These are phyloP conservation scores for Trissonchulus latispiculum DNA, from an alignment of 2,888 invertebrate species.

Conservation along the genomic window DNA sequence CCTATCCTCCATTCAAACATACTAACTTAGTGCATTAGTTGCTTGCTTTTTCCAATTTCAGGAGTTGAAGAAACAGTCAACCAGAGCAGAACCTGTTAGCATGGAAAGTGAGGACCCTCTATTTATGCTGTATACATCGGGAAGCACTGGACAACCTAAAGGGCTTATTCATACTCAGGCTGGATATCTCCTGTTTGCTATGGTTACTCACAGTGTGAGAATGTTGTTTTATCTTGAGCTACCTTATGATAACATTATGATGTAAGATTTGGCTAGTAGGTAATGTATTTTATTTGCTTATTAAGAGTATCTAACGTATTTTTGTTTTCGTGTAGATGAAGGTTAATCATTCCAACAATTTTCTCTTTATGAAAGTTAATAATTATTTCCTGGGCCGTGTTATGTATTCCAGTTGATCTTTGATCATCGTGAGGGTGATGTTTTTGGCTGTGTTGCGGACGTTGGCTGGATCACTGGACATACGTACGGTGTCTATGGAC, in stretches of 20 bases:
- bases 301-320: no score
- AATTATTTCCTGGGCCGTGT: no score
- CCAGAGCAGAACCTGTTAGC: conserved; percentile 41
- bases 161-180: conserved; percentile 48
- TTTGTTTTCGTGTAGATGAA: no score
- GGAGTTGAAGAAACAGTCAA: conserved; percentile 36
- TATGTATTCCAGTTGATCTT: conserved; percentile 48
- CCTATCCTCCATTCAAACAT: no score
- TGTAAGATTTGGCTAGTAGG: no score
- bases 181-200: conserved; percentile 49
- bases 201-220: conserved; percentile 47
- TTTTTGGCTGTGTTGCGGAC: conserved; percentile 52
- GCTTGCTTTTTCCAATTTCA: no score
- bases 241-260: not conserved
- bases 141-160: conserved; percentile 52
- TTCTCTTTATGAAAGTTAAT: no score
- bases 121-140: conserved; percentile 52
- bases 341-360: no score
- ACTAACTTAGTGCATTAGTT: no score
- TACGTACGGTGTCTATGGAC: conserved; percentile 51
- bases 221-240: no score
- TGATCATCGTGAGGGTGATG: conserved; percentile 46
- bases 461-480: conserved; percentile 51
- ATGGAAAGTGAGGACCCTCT: conserved; percentile 50
- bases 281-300: no score